A percentile compares a stretch with the other conserved stretches of the same genome.
Conservation (phyloP, 2,797 vertebrate genomes). For the Sternotherus odoratus region DNA sequence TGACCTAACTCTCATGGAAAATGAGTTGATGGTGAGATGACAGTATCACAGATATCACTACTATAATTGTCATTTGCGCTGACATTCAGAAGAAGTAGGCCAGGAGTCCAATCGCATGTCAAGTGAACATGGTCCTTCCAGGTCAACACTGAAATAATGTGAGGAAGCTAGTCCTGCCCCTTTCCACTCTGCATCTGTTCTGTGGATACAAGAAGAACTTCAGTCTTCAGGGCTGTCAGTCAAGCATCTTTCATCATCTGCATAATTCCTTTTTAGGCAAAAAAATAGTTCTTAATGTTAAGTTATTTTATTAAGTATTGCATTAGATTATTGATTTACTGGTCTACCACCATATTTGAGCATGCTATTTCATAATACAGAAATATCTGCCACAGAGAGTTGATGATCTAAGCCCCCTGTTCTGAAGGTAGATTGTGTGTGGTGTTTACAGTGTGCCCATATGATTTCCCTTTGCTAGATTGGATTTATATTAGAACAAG, state of each 20-base stretch:
- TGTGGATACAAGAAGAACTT: not conserved
- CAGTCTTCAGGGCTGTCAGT: not conserved
- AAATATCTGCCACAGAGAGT: not conserved
- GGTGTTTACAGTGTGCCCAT: not conserved
- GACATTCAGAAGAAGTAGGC: not conserved
- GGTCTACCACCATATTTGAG: not conserved
- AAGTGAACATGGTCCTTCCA: not conserved
- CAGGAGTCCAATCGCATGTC: not conserved
- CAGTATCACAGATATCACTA: not conserved
- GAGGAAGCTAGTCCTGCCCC: not conserved
- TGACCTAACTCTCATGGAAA: not conserved
- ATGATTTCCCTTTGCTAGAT: not conserved
- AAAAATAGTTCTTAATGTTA: not conserved
- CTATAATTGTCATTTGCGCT: not conserved
- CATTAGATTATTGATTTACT: not conserved
- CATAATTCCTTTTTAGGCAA: not conserved
- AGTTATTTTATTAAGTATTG: not conserved
- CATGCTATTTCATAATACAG: not conserved
- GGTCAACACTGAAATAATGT: not conserved
- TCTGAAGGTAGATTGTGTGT: not conserved
- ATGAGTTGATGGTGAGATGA: not conserved
- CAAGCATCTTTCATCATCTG: not conserved
- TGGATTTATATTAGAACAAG: not conserved
- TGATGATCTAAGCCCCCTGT: not conserved
- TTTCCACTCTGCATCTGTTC: not conserved